Base-by-base conservation (phyloP, 2,888 invertebrate species). In the Caenorhabditis wallacei region DNA sequence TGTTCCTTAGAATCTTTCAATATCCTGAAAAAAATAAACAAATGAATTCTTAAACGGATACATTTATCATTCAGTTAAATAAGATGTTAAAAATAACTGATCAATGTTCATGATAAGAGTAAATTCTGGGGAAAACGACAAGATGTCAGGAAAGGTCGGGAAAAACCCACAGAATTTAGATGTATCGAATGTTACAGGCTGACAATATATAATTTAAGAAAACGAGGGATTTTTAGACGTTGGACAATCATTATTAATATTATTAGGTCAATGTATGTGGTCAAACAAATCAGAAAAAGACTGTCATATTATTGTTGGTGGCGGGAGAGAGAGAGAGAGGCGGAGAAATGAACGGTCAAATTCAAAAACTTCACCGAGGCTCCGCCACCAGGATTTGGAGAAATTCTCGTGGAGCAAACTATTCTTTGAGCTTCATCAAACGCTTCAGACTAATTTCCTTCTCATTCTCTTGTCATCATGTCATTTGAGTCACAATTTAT, bases 371-470 rank as follows among this genome's bases (percentile, higher is more conserved):
- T 98, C 92, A 94, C 95, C 86, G 95, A 95, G 92, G 94, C 95
- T 0, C 95, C 96, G 46, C 93, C 93, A 2, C 92, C 93, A 0
- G 94, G 94, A 64, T 98, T 97, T 48, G 98, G 95, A 92, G 97
- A 97, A 90, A 95, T 95, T 93, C 97, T 98, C 87, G 96, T 98
- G 95, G 98, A 98, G 93, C 97, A 98, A 93, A 97, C 97, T 1
- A 94, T 98, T 69, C 95, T 98, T 88, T 98, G 95, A 88, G 1
- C n/a, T 30, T 53, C 53, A n/a, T 20, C 54, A 20, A 16, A 13
- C 48, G 3, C 8, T 22, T 43, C 43, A 43, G n/a, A n/a, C n/a
- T n/a, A 13, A 43, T 3, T 4, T 30, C 18, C 40, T 68, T 54
- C 26, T 18, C 13, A 30, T 24, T 22, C 48, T 26, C n/a, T 59